These are phyloP conservation scores for Pipistrellus pygmaeus DNA, from an alignment of 2,797 vertebrate species.

Conservation along the genomic window DNA sequence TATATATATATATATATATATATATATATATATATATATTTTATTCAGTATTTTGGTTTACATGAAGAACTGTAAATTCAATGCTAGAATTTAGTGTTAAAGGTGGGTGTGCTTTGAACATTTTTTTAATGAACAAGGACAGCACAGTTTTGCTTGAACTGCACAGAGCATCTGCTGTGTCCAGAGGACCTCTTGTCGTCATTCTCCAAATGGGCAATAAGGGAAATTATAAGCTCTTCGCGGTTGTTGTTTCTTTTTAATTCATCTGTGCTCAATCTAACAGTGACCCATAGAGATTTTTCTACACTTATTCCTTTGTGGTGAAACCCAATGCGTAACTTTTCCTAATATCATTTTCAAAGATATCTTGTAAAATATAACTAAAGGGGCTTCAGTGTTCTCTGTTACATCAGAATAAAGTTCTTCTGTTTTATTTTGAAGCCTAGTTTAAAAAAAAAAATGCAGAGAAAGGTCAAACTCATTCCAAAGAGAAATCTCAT, in stretches of 20 bases:
- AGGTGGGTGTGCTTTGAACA: slow-evolving; percentile 47
- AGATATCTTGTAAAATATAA: slow-evolving; percentile 67
- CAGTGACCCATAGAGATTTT: slow-evolving; percentile 53
- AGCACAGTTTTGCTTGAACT: slow-evolving; percentile 46
- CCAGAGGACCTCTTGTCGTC: slow-evolving; percentile 20
- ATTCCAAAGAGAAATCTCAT: slow-evolving; percentile 73
- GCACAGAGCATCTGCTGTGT: slow-evolving; percentile 26
- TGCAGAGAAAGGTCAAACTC: slow-evolving; percentile 70
- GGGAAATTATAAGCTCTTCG: slow-evolving; percentile 53
- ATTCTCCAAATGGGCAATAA: slow-evolving; percentile 57
- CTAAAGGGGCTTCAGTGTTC: slow-evolving; percentile 61
- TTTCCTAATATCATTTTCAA: slow-evolving; percentile 64
- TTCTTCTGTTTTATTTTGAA: slow-evolving; percentile 76
- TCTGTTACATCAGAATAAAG: slow-evolving; percentile 71
- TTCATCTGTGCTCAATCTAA: slow-evolving; percentile 34
- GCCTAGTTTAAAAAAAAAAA: slow-evolving; percentile 11
- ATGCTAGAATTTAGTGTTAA: slow-evolving; percentile 53
- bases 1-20: neutral
- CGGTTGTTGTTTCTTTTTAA: slow-evolving; percentile 15
- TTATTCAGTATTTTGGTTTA: slow-evolving; percentile 55
- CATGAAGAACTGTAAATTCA: slow-evolving; percentile 43
- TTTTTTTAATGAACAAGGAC: slow-evolving; percentile 61
- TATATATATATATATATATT: neutral
- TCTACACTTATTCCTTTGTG: slow-evolving; percentile 68
- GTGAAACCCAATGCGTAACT: slow-evolving; percentile 60